Evolutionary conservation across 2,888 invertebrate species (phyloP).

Genomic region (Allolobophora icterica): DNA sequence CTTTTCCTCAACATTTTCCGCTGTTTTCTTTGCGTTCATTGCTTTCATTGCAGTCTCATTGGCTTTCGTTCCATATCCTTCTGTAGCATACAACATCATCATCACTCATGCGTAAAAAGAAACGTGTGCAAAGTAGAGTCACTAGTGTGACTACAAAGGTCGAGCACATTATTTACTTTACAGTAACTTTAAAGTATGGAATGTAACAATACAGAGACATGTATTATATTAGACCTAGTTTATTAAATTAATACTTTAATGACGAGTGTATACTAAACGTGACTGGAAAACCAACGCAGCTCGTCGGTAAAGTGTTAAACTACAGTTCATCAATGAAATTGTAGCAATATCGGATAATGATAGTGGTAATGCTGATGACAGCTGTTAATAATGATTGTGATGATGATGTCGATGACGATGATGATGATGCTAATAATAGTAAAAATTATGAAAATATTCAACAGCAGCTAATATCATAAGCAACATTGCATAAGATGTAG

Average conservation of each 20-base stretch:
- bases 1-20: slow-evolving; percentile 61
- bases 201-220: background rate
- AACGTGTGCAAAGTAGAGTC: too few species aligned
- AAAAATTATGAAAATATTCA: too few species aligned
- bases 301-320: too few species aligned
- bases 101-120: background rate
- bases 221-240: background rate
- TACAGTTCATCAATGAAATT: slow-evolving; percentile 2
- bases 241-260: too few species aligned
- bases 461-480: too few species aligned
- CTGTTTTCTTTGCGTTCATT: slow-evolving; percentile 65
- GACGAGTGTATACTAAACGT: too few species aligned
- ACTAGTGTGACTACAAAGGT: too few species aligned
- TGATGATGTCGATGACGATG: too few species aligned
- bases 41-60: slow-evolving; percentile 57
- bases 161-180: background rate
- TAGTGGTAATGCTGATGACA: background rate
- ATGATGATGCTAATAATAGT: too few species aligned
- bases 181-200: background rate
- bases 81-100: slow-evolving; percentile 25
- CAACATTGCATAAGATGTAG: too few species aligned
- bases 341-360: background rate
- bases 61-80: slow-evolving; percentile 49
- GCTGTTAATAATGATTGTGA: too few species aligned
- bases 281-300: too few species aligned